Evolutionary conservation across 2,797 vertebrate genomes (phyloP).

Genomic region (Xenops minutus): DNA sequence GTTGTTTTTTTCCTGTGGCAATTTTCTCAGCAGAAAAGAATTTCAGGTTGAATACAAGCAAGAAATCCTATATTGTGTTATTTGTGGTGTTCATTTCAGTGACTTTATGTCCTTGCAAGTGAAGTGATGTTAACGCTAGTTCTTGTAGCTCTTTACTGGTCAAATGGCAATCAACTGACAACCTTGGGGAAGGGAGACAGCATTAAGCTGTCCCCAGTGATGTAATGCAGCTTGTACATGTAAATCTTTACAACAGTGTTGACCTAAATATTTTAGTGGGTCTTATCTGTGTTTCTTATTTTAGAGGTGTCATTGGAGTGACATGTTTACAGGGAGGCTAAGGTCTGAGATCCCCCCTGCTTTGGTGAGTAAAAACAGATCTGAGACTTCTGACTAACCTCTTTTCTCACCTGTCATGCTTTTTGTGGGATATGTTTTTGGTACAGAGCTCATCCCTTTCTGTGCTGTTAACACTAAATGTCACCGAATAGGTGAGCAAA

Average conservation of each 20-base stretch:
- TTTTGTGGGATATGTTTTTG: neutral
- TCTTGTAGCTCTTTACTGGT: neutral
- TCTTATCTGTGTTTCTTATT: conserved; percentile 29
- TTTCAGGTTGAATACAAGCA: neutral
- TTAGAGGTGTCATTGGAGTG: conserved; percentile 96
- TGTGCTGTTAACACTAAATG: neutral
- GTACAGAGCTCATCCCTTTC: neutral
- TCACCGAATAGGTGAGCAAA: neutral
- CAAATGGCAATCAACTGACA: neutral
- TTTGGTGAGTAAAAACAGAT: conserved; percentile 79
- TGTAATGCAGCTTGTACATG: neutral
- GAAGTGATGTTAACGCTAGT: neutral
- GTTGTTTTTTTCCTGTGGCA: neutral
- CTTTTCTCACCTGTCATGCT: neutral
- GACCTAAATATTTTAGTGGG: conserved; percentile 1
- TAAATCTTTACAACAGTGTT: neutral
- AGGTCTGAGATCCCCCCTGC: conserved; percentile 94
- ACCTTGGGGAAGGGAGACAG: neutral
- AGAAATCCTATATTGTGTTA: neutral
- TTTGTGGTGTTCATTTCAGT: neutral
- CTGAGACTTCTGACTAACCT: neutral
- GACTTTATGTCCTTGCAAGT: neutral
- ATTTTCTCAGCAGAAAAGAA: neutral
- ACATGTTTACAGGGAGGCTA: conserved; percentile 97
- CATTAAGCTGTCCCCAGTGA: neutral